A percentile compares a stretch with the other conserved stretches of the same genome.
phyloP scores from a whole-genome alignment of 2,888 invertebrate genomes.

The Tetragonula carbonaria region DNA sequence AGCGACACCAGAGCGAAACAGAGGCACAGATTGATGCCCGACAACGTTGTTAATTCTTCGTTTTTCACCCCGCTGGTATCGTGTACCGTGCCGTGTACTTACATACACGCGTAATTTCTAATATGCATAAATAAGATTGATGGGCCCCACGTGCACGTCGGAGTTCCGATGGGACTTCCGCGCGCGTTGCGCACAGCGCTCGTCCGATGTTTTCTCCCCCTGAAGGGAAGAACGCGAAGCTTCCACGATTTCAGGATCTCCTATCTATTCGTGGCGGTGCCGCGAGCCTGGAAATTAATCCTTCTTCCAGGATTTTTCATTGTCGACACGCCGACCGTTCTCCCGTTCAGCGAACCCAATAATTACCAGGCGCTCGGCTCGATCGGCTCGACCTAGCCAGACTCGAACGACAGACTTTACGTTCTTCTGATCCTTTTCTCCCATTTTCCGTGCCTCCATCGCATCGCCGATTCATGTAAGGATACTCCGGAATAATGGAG shows the following conservation, averaged over 20 bases:
- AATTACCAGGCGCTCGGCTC: constrained; percentile 70
- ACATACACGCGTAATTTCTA: constrained; percentile 64
- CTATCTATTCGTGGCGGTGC: constrained; percentile 18
- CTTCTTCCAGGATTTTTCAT: constrained; percentile 72
- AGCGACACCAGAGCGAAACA: constrained; percentile 33
- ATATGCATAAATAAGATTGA: constrained; percentile 73
- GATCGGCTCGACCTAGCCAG: constrained; percentile 67
- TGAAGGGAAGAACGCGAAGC: constrained; percentile 3
- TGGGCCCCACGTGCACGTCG: constrained; percentile 65
- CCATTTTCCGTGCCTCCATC: constrained; percentile 33
- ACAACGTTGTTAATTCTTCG: constrained; percentile 66
- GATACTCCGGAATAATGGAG: constrained; percentile 61
- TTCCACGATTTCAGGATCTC: background rate
- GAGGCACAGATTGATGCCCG: constrained; percentile 66
- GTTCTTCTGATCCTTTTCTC: constrained; percentile 14
- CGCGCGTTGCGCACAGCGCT: constrained; percentile 10
- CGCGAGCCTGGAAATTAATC: constrained; percentile 70
- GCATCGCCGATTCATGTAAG: constrained; percentile 32
- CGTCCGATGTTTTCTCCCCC: background rate
- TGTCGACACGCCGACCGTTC: constrained; percentile 65
- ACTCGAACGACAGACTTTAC: constrained; percentile 56
- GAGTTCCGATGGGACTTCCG: constrained; percentile 64
- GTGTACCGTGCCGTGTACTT: constrained; percentile 64
- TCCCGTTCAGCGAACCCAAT: constrained; percentile 60
- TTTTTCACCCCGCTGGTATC: constrained; percentile 45